phyloP scores from a whole-genome alignment of 2,888 invertebrate species.

The Ectropis crepuscularia region DNA sequence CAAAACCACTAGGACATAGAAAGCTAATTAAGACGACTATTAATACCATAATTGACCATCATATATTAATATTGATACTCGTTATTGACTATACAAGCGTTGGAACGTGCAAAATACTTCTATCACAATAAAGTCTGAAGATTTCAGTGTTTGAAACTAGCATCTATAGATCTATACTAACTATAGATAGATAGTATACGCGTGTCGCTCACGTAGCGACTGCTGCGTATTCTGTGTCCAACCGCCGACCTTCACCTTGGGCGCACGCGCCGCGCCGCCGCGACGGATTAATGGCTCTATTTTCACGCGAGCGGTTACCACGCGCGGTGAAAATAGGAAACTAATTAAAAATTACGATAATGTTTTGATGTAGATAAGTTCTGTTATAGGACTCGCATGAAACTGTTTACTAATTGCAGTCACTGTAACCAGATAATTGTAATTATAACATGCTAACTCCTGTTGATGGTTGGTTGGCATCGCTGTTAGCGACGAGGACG shows the following conservation, averaged over 20 bases:
- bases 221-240: slow-evolving; percentile 35
- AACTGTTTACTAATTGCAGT: too few relatives aligned
- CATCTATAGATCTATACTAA: background rate
- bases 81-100: too few relatives aligned
- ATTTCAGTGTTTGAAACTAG: too few relatives aligned
- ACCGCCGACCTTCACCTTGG: slow-evolving; percentile 70
- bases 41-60: too few relatives aligned
- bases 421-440: too few relatives aligned
- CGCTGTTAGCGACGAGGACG: too few relatives aligned
- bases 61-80: too few relatives aligned
- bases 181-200: background rate
- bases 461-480: too few relatives aligned
- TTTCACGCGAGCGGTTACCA: slow-evolving; percentile 58
- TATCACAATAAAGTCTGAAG: background rate
- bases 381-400: background rate
- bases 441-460: too few relatives aligned
- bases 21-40: too few relatives aligned
- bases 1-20: too few relatives aligned
- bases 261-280: slow-evolving; percentile 61
- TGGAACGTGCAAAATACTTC: too few relatives aligned
- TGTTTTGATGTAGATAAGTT: background rate
- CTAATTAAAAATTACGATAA: slow-evolving; percentile 4
- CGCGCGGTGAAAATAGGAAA: slow-evolving; percentile 3
- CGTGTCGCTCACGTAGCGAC: slow-evolving; percentile 17
- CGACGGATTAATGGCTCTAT: slow-evolving; percentile 65